Conservation (phyloP, 2,797 vertebrate species). For the Bovichtus diacanthus region DNA sequence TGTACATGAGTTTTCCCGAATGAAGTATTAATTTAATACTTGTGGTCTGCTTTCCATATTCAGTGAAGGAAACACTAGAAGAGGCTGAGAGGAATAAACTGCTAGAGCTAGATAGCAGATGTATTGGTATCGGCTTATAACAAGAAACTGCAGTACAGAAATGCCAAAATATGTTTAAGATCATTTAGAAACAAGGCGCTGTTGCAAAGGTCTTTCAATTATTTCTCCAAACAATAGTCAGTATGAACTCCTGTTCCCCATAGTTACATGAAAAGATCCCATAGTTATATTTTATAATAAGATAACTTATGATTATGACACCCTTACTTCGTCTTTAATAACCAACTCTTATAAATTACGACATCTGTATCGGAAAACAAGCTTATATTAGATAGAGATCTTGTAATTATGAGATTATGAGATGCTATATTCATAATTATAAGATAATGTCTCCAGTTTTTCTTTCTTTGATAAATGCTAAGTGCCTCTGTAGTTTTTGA, state of each 20-base stretch:
- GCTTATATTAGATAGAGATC: not conserved
- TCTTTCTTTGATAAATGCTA: not conserved
- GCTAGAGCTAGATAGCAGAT: not conserved
- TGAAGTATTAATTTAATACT: conserved; percentile 33
- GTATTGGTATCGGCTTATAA: not conserved
- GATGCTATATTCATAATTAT: not conserved
- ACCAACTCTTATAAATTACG: not conserved
- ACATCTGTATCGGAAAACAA: not conserved
- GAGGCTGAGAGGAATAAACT: not conserved
- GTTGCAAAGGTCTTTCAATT: not conserved
- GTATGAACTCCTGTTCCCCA: too few relatives aligned
- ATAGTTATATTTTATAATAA: too few relatives aligned
- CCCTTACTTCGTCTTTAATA: not conserved
- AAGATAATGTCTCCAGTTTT: not conserved
- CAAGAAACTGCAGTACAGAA: not conserved
- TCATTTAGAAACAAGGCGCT: not conserved
- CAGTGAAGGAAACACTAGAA: not conserved
- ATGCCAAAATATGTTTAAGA: not conserved
- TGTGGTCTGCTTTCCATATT: not conserved
- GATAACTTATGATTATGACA: not conserved
- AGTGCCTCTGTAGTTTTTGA: not conserved
- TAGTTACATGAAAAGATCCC: too few relatives aligned
- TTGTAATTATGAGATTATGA: not conserved
- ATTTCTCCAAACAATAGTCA: not conserved
- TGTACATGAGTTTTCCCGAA: conserved; percentile 32